Conservation (phyloP, 2,797 vertebrate genomes). For the Pristis pectinata region DNA sequence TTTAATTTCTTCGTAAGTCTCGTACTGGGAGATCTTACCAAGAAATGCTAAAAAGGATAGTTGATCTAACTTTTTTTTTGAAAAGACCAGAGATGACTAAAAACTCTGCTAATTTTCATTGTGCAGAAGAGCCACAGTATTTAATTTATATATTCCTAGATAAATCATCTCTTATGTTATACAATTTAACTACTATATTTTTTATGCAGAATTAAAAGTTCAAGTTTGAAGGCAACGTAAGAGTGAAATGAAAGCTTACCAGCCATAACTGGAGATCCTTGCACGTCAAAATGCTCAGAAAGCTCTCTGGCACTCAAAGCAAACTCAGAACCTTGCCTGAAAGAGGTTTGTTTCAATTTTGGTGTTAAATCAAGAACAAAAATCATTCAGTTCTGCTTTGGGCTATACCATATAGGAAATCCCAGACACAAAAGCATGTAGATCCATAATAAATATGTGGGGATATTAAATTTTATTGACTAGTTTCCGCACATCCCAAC, state of each 20-base stretch:
- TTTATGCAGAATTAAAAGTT: background rate
- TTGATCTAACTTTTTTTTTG: no score
- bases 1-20: no score
- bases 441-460: background rate
- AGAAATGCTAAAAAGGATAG: no score
- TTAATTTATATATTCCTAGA: no score
- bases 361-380: background rate
- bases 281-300: slow-evolving; percentile 78
- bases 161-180: background rate
- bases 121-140: no score
- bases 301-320: slow-evolving; percentile 81
- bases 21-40: no score
- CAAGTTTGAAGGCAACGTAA: background rate
- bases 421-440: background rate
- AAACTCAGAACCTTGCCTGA: slow-evolving; percentile 83
- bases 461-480: background rate
- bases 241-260: slow-evolving; percentile 61
- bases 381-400: background rate
- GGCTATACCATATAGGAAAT: background rate
- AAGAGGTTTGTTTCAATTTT: slow-evolving; percentile 40
- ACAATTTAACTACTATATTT: background rate
- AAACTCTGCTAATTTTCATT: no score
- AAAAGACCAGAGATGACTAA: no score
- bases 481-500: background rate
- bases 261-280: slow-evolving; percentile 92